phyloP scores from a whole-genome alignment of 2,113 vertebrate species.

The Periophthalmodon schlosseri region DNA sequence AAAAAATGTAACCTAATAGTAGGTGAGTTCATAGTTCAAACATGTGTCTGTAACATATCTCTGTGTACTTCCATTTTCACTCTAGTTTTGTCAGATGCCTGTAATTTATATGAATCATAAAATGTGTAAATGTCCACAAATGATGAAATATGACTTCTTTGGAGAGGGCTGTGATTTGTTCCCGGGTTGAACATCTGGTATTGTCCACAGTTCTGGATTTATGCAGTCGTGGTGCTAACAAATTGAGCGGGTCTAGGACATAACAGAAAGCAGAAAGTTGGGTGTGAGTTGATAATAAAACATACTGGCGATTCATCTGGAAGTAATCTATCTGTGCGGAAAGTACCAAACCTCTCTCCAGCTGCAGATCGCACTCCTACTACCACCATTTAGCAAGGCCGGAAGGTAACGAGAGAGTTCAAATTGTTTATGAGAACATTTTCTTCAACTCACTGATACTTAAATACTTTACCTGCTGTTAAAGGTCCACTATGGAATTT shows the following conservation, averaged over 20 bases:
- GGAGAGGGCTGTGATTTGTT: slow-evolving; percentile 13
- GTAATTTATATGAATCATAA: slow-evolving; percentile 23
- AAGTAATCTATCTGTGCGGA: slow-evolving; percentile 67
- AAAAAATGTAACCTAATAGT: background rate
- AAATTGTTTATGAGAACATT: background rate
- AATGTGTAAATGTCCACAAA: slow-evolving; percentile 27
- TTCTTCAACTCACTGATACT: background rate
- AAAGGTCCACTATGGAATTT: too few species aligned
- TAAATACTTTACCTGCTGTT: background rate
- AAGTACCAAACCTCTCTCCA: slow-evolving; percentile 80
- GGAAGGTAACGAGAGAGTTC: background rate
- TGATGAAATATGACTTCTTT: slow-evolving; percentile 2
- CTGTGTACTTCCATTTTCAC: background rate
- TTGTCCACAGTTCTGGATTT: slow-evolving; percentile 50
- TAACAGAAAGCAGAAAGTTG: slow-evolving; percentile 61
- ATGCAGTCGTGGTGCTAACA: slow-evolving; percentile 58
- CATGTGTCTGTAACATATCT: background rate
- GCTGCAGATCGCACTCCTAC: slow-evolving; percentile 50
- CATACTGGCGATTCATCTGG: slow-evolving; percentile 74
- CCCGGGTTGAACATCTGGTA: slow-evolving; percentile 51
- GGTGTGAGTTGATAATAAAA: slow-evolving; percentile 60
- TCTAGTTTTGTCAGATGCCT: slow-evolving; percentile 24
- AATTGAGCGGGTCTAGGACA: slow-evolving; percentile 51
- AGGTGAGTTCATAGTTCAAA: background rate
- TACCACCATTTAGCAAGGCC: slow-evolving; percentile 11